phyloP scores from a whole-genome alignment of 2,797 vertebrate species.

The Macropus fuliginosus region DNA sequence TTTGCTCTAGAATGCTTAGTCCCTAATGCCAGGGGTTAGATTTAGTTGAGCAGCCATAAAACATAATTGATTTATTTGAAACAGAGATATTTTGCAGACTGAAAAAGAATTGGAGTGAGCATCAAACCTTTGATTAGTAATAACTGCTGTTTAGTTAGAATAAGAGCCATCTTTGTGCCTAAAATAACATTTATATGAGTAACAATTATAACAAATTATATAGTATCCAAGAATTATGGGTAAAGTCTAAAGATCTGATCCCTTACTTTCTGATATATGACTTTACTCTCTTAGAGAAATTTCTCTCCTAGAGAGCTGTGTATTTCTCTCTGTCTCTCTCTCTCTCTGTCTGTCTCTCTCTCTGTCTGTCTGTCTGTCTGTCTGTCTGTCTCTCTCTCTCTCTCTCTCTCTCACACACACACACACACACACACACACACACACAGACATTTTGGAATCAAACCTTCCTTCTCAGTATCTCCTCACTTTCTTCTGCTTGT shows the following conservation, averaged over 20 bases:
- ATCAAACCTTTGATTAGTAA: background rate
- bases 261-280: background rate
- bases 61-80: slow-evolving; percentile 68
- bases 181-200: background rate
- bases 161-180: background rate
- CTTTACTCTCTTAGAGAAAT: background rate
- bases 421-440: too few species aligned
- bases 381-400: too few species aligned
- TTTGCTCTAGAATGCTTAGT: slow-evolving; percentile 64
- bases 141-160: background rate
- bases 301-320: background rate
- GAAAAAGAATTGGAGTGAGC: background rate
- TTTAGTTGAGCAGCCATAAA: background rate
- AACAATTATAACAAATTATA: background rate
- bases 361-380: too few species aligned
- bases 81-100: slow-evolving; percentile 66
- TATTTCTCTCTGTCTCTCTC: background rate
- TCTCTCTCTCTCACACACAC: too few species aligned
- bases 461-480: background rate
- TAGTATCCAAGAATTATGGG: background rate
- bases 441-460: background rate
- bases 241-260: background rate
- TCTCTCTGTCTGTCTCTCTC: too few species aligned
- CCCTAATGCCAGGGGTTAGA: background rate
- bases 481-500: background rate